Base-by-base conservation (phyloP, 1,140 invertebrate genomes). In the Zaprionus africanus region DNA sequence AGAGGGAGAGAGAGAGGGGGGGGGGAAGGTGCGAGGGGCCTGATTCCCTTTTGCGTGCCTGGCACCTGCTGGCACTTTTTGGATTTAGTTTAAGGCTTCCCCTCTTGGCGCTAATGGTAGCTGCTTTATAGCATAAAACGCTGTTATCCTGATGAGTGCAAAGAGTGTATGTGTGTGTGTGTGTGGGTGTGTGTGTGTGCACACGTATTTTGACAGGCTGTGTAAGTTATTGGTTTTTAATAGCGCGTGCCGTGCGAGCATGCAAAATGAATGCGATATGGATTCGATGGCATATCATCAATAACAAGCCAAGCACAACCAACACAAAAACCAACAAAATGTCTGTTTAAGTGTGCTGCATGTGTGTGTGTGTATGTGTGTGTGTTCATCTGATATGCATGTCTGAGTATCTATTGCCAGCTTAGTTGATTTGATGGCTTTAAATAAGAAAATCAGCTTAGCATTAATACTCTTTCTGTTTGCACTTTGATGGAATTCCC, bases 181-280 rank as follows among this genome's bases (percentile, higher is more conserved):
- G 13, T 41, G 36, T 63, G 28, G 31, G 36, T 57, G 54, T 54
- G 43, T 60, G 31, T 1, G 34, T 66, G 49, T 56, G 64, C 62
- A 51, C 66, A 54, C 63, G 74, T 60, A 46, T 85, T 70, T 70
- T 86, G 82, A 85, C 82, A 84, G 82, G 61, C 69, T 61, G 49
- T 70, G 70, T 67, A 65, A 78, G 83, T 82, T 86, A 80, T 86
- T 79, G 83, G 77, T 74, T 83, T 83, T 80, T 80, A 83, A 83
- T 76, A 60, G 67, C 71, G 71, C 67, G 54, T 76, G 54, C 56
- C 63, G 56, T 82, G 82, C 79, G 69, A 46, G 66, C 59, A 38
- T 28, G 19, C 26, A 76, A 46, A 53, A 46, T 51, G 31, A 9
- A 51, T 19, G 56, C 43, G 54, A 36, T 59, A 34, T 34, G 24